Evolutionary conservation across 2,113 vertebrate genomes (phyloP).

Genomic region (Podarcis muralis): DNA sequence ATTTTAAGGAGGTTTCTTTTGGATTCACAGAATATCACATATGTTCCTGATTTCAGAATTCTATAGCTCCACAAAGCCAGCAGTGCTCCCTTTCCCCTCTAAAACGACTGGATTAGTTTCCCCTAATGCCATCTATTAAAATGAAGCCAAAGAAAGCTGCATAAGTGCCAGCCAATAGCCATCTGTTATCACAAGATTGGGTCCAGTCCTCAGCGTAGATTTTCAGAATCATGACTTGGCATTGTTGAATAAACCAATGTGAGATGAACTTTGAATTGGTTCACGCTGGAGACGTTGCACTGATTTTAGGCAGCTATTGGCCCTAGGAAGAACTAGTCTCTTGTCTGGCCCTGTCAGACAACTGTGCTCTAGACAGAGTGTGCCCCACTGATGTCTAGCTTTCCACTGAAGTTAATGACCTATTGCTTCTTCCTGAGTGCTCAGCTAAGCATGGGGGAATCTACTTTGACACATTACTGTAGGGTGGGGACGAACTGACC

Average conservation of each 20-base stretch:
- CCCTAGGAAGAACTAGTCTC: not conserved
- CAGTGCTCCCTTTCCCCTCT: not conserved
- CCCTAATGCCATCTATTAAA: not conserved
- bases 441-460: not conserved
- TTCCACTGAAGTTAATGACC: not conserved
- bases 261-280: not conserved
- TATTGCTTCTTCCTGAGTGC: not conserved
- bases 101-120: not conserved
- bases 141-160: not conserved
- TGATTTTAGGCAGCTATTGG: not conserved
- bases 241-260: not conserved
- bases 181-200: not conserved
- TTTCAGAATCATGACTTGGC: not conserved
- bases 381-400: not conserved
- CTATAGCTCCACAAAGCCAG: not conserved
- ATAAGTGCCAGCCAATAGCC: not conserved
- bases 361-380: not conserved
- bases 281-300: not conserved
- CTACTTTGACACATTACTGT: not conserved
- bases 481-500: not conserved
- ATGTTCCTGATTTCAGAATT: not conserved
- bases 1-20: not conserved
- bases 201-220: not conserved
- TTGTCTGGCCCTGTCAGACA: not conserved
- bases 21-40: not conserved